Evolutionary conservation across 2,797 vertebrate genomes (phyloP).

Genomic region (Coranthus polyacanthus): DNA sequence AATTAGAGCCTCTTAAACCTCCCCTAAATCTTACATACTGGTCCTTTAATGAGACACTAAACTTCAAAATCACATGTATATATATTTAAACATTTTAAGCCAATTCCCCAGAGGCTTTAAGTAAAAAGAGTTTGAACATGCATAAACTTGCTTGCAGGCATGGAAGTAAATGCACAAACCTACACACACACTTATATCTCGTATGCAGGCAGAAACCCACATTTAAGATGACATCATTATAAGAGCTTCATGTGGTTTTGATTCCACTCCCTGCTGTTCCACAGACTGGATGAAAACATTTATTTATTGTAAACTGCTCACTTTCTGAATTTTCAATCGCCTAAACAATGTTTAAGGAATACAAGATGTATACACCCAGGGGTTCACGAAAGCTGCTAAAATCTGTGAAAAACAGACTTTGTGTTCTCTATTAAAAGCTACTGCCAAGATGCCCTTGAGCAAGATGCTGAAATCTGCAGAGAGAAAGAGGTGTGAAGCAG

Average conservation of each 20-base stretch:
- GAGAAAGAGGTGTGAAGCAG: constrained; percentile 11
- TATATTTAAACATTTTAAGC: too few relatives aligned
- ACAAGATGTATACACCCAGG: too few relatives aligned
- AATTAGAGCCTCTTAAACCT: too few relatives aligned
- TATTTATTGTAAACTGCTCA: constrained; percentile 2
- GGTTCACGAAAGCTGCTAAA: too few relatives aligned
- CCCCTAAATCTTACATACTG: too few relatives aligned
- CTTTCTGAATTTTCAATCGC: neutral
- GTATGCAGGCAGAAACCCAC: constrained; percentile 3
- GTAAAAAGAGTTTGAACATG: neutral
- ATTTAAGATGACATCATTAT: constrained; percentile 23
- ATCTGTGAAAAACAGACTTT: too few relatives aligned
- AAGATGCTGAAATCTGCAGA: constrained; percentile 11
- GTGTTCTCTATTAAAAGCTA: neutral
- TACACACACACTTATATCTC: neutral
- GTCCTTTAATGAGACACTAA: too few relatives aligned
- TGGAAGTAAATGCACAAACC: constrained; percentile 2
- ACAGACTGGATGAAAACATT: neutral
- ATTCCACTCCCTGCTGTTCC: neutral
- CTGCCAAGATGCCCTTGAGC: constrained; percentile 28
- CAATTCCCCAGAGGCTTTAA: too few relatives aligned
- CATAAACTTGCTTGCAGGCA: neutral
- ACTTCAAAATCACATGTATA: too few relatives aligned
- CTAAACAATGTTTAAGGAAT: too few relatives aligned
- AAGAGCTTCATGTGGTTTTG: constrained; percentile 3